Evolutionary conservation across 2,113 vertebrate genomes (phyloP).

Genomic region (Aythya baeri): DNA sequence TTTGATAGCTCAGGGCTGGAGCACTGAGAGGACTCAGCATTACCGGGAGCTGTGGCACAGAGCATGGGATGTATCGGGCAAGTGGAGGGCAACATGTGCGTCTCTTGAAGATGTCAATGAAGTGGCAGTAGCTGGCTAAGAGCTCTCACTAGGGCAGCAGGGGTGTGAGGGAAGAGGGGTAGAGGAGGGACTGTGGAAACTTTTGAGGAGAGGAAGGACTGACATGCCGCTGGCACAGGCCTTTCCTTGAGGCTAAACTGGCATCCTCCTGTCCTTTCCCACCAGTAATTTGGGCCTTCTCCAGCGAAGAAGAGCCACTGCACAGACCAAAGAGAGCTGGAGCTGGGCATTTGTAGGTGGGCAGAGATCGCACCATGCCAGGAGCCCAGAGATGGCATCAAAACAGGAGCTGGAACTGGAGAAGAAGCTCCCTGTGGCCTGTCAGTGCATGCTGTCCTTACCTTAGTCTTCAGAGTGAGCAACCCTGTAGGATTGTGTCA

Average conservation of each 20-base stretch:
- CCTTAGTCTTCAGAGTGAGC: neutral
- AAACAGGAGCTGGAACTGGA: neutral
- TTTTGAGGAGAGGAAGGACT: neutral
- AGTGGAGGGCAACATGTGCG: rapidly evolving
- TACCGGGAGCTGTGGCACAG: neutral
- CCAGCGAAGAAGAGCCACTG: neutral
- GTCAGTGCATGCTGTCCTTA: neutral
- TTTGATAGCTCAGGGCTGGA: neutral
- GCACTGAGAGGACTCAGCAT: rapidly evolving
- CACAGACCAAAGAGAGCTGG: neutral
- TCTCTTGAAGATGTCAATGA: neutral
- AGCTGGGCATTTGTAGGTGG: neutral
- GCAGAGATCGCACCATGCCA: neutral
- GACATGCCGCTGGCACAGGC: rapidly evolving
- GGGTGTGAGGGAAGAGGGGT: rapidly evolving
- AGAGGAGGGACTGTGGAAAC: neutral
- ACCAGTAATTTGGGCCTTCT: neutral
- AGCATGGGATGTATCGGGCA: rapidly evolving
- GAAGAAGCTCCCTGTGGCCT: neutral
- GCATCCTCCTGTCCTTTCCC: neutral
- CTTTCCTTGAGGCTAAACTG: neutral
- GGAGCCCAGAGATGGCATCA: no score
- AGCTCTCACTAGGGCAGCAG: neutral
- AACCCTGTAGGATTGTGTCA: neutral
- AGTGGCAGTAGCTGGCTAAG: neutral